Evolutionary conservation across 2,888 invertebrate genomes (phyloP), one percentile per base, ranked within the genome.

Genomic region (Dolichomitus sp.): DNA sequence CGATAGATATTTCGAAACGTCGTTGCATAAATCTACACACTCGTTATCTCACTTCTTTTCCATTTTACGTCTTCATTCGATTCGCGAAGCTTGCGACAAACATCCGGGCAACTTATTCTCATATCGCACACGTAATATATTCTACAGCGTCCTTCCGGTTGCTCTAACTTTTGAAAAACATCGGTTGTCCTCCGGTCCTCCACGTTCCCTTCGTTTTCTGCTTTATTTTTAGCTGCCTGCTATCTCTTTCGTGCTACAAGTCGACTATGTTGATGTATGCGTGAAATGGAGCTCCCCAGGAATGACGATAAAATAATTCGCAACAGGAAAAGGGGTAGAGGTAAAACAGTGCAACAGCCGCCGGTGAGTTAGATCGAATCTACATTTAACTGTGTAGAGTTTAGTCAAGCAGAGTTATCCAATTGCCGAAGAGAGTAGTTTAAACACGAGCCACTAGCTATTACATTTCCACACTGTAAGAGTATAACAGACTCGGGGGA

Each of bases 11-110:
- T 61, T 77, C 52, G 76, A 23, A 81, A 81, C 74, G 81, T 70
- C 66, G 73, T 52, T 63, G 79, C 76, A 81, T 83, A 83, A 83
- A 85, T 85, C 79, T 40, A 57, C 63, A 63, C 65, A 42, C 42
- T 72, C 66, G 48, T 33, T 33, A 66, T 73, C 75, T 42, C 33
- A 42, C 33, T 74, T 50, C 57, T 63, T 61, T 78, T 23, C 30
- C 37, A 23, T 54, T 17, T 66, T 83, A 52, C 23, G 42, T 59
- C 65, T 48, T 23, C 52, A 33, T 17, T 33, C 70, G 57, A 54
- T 17, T 70, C 57, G 57, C 7, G 42, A 33, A 37, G 23, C 40
- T 37, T 12, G 50, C 37, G 12, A 42, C 42, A 37, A 19, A n/a
- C 17, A 27, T 27, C 57, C 27, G 59, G 6, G n/a, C 17, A 59